Evolutionary conservation across 2,113 vertebrate genomes (phyloP).

Genomic region (Tricholaema leucomelas): DNA sequence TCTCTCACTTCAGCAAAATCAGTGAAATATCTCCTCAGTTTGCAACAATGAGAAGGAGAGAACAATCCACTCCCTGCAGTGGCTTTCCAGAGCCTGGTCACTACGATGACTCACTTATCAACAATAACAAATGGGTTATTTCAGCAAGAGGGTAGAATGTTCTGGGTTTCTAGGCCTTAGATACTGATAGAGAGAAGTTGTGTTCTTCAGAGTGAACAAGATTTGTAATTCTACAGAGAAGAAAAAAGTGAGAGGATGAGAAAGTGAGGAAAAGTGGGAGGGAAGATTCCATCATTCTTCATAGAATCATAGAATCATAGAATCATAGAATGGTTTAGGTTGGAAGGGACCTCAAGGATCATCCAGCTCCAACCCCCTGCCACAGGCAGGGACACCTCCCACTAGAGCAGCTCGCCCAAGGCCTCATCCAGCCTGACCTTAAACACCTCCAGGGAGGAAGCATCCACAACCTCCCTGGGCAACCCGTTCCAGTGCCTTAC

Average conservation of each 20-base stretch:
- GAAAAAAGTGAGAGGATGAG: background rate
- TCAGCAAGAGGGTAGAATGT: background rate
- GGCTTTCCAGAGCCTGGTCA: background rate
- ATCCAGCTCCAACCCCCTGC: too few relatives aligned
- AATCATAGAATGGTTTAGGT: too few relatives aligned
- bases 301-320: too few relatives aligned
- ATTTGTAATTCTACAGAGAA: background rate
- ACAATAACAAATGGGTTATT: background rate
- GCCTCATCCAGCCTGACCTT: too few relatives aligned
- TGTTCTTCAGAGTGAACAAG: background rate
- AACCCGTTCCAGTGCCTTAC: too few relatives aligned
- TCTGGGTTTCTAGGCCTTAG: background rate
- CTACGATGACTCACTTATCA: background rate
- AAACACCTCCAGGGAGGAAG: too few relatives aligned
- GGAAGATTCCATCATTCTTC: background rate
- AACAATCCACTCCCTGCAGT: background rate
- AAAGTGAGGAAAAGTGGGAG: background rate
- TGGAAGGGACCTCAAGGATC: too few relatives aligned
- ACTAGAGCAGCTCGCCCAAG: too few relatives aligned
- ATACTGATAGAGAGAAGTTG: background rate
- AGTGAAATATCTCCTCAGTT: background rate
- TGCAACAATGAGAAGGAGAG: background rate
- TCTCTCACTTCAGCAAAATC: background rate
- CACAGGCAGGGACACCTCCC: too few relatives aligned
- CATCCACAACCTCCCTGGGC: too few relatives aligned